phyloP scores from a whole-genome alignment of 2,113 vertebrate genomes.

The Lonchura striata region DNA sequence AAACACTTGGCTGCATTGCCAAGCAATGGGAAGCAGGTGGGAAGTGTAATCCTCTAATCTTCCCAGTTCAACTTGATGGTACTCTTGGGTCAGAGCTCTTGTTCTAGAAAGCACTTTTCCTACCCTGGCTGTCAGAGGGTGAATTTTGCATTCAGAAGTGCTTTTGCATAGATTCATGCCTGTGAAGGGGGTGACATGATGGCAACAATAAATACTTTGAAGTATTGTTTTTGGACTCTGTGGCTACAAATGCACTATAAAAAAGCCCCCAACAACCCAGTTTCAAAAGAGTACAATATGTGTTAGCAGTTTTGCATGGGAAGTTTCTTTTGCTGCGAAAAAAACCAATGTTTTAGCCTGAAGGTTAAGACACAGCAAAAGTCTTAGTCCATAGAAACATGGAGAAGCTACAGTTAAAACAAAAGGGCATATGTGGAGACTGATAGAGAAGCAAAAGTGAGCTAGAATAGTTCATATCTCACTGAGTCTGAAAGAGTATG shows the following conservation, averaged over 20 bases:
- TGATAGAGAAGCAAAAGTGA: background rate
- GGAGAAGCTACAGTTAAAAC: background rate
- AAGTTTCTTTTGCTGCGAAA: background rate
- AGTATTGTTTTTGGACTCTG: background rate
- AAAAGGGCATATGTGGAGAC: background rate
- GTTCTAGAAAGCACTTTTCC: background rate
- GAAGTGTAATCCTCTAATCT: background rate
- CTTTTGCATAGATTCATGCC: background rate
- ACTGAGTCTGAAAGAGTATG: background rate
- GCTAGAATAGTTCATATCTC: background rate
- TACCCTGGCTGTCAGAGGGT: background rate
- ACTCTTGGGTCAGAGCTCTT: background rate
- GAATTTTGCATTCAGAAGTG: background rate
- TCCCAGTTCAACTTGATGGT: background rate
- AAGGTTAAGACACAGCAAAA: background rate
- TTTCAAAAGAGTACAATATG: background rate
- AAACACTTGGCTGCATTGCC: background rate
- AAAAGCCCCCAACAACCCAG: fast-evolving
- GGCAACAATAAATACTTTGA: background rate
- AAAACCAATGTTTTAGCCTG: background rate
- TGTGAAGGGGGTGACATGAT: background rate
- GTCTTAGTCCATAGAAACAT: background rate
- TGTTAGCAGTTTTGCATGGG: background rate
- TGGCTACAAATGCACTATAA: background rate
- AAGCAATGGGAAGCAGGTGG: background rate